A percentile compares a stretch with the other conserved stretches of the same genome.
Evolutionary conservation across 2,888 invertebrate genomes (phyloP).

Genomic region (Mechanitis mazaeus): DNA sequence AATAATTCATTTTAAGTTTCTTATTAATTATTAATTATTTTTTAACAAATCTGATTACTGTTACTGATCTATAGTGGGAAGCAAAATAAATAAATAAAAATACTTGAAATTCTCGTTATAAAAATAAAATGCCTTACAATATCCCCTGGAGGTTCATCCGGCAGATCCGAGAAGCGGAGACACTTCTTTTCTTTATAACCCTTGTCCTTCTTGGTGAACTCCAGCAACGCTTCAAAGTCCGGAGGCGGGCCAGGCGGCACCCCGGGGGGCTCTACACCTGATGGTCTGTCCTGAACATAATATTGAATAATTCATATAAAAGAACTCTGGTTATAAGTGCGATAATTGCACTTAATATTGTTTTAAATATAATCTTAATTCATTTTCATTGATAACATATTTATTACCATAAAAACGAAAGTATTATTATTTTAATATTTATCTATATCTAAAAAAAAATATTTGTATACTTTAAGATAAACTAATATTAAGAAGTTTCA

Average conservation of each 20-base stretch:
- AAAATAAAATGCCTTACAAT: slow-evolving; percentile 39
- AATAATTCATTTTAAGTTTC: too few relatives aligned
- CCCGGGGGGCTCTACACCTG: slow-evolving; percentile 83
- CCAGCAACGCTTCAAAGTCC: slow-evolving; percentile 78
- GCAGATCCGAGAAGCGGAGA: slow-evolving; percentile 79
- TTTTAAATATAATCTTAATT: too few relatives aligned
- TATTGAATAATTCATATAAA: not conserved
- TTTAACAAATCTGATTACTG: not conserved
- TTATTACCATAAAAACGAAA: too few relatives aligned
- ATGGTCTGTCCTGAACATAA: slow-evolving; percentile 53
- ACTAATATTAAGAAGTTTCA: too few relatives aligned
- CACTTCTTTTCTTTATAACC: slow-evolving; percentile 66
- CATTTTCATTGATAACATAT: too few relatives aligned
- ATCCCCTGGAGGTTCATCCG: slow-evolving; percentile 73
- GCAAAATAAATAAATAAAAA: not conserved
- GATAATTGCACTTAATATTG: too few relatives aligned
- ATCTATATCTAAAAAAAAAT: too few relatives aligned
- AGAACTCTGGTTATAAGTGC: too few relatives aligned
- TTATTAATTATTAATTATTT: too few relatives aligned
- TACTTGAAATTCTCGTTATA: not conserved
- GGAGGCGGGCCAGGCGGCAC: slow-evolving; percentile 92
- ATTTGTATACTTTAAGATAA: too few relatives aligned
- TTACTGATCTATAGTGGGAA: too few relatives aligned
- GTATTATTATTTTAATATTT: too few relatives aligned
- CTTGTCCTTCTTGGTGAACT: slow-evolving; percentile 34